Evolutionary conservation across 2,113 vertebrate species (phyloP).

Genomic region (Psilopsiagon aurifrons): DNA sequence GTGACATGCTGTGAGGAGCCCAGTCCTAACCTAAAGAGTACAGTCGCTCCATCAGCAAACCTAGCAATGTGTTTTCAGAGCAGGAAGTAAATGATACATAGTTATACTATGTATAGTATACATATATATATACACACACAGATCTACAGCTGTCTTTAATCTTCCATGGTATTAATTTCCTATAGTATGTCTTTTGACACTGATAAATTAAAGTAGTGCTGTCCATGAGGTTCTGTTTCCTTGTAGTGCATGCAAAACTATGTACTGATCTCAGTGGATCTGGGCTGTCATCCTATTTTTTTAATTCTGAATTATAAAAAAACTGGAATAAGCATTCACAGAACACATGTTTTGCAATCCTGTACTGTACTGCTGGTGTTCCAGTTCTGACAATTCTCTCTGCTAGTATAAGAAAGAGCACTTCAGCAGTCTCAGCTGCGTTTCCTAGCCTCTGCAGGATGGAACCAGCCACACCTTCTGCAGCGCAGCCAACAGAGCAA

Average conservation of each 20-base stretch:
- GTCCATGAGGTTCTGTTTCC: not conserved
- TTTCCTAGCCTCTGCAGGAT: not conserved
- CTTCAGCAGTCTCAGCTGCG: not conserved
- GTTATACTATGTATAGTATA: not conserved
- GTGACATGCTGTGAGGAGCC: not conserved
- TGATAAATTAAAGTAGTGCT: not conserved
- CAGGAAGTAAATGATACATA: not conserved
- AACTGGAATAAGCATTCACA: not conserved
- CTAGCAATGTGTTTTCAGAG: not conserved
- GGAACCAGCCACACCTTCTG: not conserved
- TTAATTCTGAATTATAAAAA: not conserved
- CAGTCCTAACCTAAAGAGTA: not conserved
- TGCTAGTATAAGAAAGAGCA: not conserved
- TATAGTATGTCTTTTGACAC: not conserved
- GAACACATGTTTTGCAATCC: accelerated
- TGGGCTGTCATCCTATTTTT: not conserved
- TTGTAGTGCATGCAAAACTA: not conserved
- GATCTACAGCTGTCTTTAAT: not conserved
- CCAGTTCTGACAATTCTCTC: not conserved
- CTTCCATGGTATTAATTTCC: not conserved
- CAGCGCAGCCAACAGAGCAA: not conserved
- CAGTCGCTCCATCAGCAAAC: not conserved
- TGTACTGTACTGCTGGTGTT: not conserved
- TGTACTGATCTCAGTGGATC: not conserved
- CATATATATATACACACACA: not conserved